Conservation (phyloP, 2,888 invertebrate species). For the Calliopum simillimum region DNA sequence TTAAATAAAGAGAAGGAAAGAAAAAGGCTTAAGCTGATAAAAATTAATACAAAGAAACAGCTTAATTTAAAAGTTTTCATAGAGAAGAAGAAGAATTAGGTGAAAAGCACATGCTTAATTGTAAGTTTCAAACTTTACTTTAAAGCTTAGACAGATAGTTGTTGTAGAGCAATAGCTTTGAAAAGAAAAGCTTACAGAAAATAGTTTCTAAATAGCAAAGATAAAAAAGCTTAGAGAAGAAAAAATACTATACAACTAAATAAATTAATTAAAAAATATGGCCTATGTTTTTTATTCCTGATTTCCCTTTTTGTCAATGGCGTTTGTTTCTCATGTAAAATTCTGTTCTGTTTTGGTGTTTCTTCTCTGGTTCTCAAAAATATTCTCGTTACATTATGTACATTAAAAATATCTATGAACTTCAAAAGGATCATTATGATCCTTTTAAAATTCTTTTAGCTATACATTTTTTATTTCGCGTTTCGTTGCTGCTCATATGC, state of each 20-base stretch:
- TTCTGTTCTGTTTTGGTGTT: slow-evolving; percentile 21
- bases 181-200: neutral
- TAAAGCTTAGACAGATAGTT: slow-evolving; percentile 23
- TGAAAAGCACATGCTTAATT: too few relatives aligned
- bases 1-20: slow-evolving; percentile 32
- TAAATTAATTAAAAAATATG: slow-evolving; percentile 49
- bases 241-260: slow-evolving; percentile 52
- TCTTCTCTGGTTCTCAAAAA: slow-evolving; percentile 32
- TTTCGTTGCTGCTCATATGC: slow-evolving; percentile 8
- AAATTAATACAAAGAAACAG: slow-evolving; percentile 32
- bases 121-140: too few relatives aligned
- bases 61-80: slow-evolving; percentile 34
- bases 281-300: slow-evolving; percentile 51
- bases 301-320: slow-evolving; percentile 47
- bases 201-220: slow-evolving; percentile 12
- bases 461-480: slow-evolving; percentile 23
- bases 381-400: slow-evolving; percentile 37
- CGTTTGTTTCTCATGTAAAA: too few relatives aligned
- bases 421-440: slow-evolving; percentile 15
- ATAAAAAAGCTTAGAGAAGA: slow-evolving; percentile 42
- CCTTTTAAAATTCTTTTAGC: neutral
- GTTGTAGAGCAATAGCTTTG: slow-evolving; percentile 24
- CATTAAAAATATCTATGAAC: slow-evolving; percentile 37
- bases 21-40: slow-evolving; percentile 33
- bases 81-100: too few relatives aligned